Percentiles rank a stretch among this genome's conserved stretches.
phyloP scores from a whole-genome alignment of 2,113 vertebrate genomes.

The Diglossa brunneiventris region DNA sequence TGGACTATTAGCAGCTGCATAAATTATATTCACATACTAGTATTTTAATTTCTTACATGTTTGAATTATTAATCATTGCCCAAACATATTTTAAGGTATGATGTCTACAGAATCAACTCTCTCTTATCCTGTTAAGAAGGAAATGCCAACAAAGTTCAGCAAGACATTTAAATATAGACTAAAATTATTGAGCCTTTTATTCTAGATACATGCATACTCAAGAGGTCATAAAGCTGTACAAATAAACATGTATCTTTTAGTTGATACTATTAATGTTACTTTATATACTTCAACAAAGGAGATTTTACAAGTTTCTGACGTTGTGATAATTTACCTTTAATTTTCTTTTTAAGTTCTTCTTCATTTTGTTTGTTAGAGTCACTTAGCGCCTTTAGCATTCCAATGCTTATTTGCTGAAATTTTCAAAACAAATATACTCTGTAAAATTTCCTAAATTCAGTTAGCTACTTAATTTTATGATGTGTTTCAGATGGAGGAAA shows the following conservation, averaged over 20 bases:
- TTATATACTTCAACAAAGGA: background rate
- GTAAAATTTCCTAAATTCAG: slow-evolving; percentile 18
- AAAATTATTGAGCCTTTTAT: background rate
- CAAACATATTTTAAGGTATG: background rate
- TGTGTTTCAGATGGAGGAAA: background rate
- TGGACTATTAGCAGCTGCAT: background rate
- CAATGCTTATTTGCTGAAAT: slow-evolving; percentile 83
- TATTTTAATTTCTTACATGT: background rate
- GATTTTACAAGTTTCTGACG: background rate
- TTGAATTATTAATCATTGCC: background rate
- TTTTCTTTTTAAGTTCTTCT: slow-evolving; percentile 83
- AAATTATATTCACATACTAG: background rate
- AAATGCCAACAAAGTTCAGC: background rate
- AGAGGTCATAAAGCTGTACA: background rate
- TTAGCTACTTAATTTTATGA: background rate
- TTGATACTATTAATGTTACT: background rate
- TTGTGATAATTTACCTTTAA: slow-evolving; percentile 81
- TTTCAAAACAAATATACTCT: slow-evolving; percentile 39
- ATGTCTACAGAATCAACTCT: background rate
- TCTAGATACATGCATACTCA: background rate
- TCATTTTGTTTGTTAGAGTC: slow-evolving; percentile 77
- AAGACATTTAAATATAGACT: background rate
- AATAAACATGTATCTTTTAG: background rate
- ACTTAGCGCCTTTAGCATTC: slow-evolving; percentile 83
- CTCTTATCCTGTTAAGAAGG: background rate